Base-by-base conservation (phyloP, 1,140 invertebrate species). In the Drosophila bifasciata region DNA sequence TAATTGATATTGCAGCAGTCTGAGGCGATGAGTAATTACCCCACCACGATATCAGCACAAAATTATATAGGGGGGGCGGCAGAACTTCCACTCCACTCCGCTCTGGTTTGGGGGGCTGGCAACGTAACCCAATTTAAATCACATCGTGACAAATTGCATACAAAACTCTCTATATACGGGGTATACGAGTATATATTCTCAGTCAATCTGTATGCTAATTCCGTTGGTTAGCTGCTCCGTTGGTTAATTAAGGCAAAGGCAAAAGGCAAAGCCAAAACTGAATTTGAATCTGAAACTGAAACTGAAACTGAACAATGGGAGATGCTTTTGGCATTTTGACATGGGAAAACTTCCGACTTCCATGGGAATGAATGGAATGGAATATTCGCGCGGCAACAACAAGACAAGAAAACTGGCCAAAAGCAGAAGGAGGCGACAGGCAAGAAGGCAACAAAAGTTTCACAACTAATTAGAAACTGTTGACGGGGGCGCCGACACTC, bases 401-500 rank as follows among this genome's bases (percentile, higher is more conserved):
- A 13, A 66, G 53, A 60, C 55, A 72, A 69, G 23, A 36, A 13
- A 41, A 36, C 61, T 48, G 17, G 39, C 49, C 51, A 63, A 13
- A 56, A 7, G 11, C 23, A 13, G 39, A 45, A 49, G 46, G 36
- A 17, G 53, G 55, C 28, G 16, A 15, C 6, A 6, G 28, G 28
- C 28, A 32, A 32, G 19, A 51, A 39, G 60, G 19, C 21, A 49
- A 28, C 25, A 19, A 44, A 62, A 73, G 57, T 83, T 81, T 67
- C 68, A 50, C 68, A 76, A 83, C 59, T 83, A 69, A 81, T 73
- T 77, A 81, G 69, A 59, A 81, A 62, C 59, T 13, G 68, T 64
- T 77, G 73, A 51, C 68, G 62, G 48, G 53, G 62, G 61, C 57
- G 62, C 50, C 70, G 51, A 69, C 70, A 41, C 19, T 51, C 39